These are phyloP conservation scores for Drosophila lacicola DNA, from an alignment of 2,888 invertebrate species.

Conservation along the genomic window DNA sequence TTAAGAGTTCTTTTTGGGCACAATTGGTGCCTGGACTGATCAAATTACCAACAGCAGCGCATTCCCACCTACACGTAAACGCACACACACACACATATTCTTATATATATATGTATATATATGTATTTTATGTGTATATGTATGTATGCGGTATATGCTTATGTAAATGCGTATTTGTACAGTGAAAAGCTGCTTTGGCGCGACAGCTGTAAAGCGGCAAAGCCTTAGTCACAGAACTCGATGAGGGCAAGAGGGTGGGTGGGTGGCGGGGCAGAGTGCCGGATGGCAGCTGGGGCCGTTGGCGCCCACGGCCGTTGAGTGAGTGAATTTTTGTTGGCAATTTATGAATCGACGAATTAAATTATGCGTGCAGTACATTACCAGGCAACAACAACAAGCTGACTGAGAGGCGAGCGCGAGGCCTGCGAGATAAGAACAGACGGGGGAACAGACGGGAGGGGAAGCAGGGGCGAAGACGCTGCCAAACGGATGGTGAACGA, in stretches of 20 bases:
- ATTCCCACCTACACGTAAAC: constrained; percentile 11
- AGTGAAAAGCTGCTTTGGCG: constrained; percentile 43
- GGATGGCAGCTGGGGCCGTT: not conserved
- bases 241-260: not conserved
- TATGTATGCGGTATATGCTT: constrained; percentile 7
- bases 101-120: not conserved
- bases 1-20: constrained; percentile 19
- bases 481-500: constrained; percentile 33
- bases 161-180: constrained; percentile 44
- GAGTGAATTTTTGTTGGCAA: constrained; percentile 68
- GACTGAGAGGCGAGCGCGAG: constrained; percentile 1
- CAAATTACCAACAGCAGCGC: constrained; percentile 45
- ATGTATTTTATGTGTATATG: not conserved
- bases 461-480: constrained; percentile 5
- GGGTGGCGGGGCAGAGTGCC: too few relatives aligned
- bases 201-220: constrained; percentile 46
- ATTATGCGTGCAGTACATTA: constrained; percentile 78
- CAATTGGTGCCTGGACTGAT: constrained; percentile 48
- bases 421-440: constrained; percentile 20
- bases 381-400: constrained; percentile 29
- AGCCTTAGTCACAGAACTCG: constrained; percentile 14
- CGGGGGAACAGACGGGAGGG: too few relatives aligned
- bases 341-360: constrained; percentile 78
- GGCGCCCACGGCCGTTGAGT: constrained; percentile 35
- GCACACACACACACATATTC: not conserved